Evolutionary conservation across 2,888 invertebrate species (phyloP).

Genomic region (Elegia similella): DNA sequence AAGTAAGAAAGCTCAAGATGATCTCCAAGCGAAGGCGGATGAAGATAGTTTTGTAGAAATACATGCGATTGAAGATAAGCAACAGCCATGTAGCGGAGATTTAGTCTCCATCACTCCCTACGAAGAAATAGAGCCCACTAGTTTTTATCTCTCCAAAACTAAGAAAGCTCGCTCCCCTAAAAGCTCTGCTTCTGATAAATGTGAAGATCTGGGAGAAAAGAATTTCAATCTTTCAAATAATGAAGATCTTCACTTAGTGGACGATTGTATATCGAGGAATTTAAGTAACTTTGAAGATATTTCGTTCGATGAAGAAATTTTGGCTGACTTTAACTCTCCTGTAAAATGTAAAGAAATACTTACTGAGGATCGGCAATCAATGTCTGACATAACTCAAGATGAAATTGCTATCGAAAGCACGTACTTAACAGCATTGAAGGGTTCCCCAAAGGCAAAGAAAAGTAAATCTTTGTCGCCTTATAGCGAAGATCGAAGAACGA

Average conservation of each 20-base stretch:
- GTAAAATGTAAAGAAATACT: constrained; percentile 13
- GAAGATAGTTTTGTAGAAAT: constrained; percentile 76
- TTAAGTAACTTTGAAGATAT: constrained; percentile 17
- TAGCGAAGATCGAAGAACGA: constrained; percentile 46
- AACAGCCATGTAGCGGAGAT: constrained; percentile 55
- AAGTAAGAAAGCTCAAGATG: constrained; percentile 56
- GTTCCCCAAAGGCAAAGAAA: constrained; percentile 52
- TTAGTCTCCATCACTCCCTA: constrained; percentile 66
- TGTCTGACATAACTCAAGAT: constrained; percentile 28
- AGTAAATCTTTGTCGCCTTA: constrained; percentile 60
- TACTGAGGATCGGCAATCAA: constrained; percentile 11
- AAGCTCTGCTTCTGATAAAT: constrained; percentile 51
- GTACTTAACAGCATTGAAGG: constrained; percentile 36
- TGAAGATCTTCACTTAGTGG: constrained; percentile 12
- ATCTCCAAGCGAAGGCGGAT: constrained; percentile 52
- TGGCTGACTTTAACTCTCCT: constrained; percentile 12
- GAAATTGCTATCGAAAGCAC: constrained; percentile 34
- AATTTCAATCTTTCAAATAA: constrained; percentile 28
- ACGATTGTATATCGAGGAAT: neutral
- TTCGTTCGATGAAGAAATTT: neutral
- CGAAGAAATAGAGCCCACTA: constrained; percentile 51
- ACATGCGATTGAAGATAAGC: constrained; percentile 69
- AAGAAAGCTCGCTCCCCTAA: constrained; percentile 58
- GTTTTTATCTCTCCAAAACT: constrained; percentile 48
- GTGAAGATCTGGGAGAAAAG: constrained; percentile 36